A percentile compares a stretch with the other conserved stretches of the same genome.
Evolutionary conservation across 2,888 invertebrate genomes (phyloP).

Genomic region (Mamestra brassicae): DNA sequence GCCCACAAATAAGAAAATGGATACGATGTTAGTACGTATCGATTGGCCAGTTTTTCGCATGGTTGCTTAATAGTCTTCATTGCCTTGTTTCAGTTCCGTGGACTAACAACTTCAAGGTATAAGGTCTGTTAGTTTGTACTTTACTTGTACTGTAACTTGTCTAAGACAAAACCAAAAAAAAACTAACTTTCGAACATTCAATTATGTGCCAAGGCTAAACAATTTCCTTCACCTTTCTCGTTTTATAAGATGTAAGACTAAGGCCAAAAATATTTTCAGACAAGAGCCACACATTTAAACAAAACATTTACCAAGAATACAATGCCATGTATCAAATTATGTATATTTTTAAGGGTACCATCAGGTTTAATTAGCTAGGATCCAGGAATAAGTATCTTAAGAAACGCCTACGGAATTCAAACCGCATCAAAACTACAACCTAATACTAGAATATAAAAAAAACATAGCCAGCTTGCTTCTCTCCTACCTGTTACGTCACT

Average conservation of each 20-base stretch:
- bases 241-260: neutral
- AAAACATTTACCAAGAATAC: too few relatives aligned
- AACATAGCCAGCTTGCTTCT: neutral
- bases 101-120: slow-evolving; percentile 6
- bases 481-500: slow-evolving; percentile 26
- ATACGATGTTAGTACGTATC: slow-evolving; percentile 40
- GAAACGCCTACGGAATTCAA: slow-evolving; percentile 3
- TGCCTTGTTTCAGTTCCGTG: slow-evolving; percentile 10
- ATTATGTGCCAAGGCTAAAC: neutral
- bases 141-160: neutral
- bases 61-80: slow-evolving; percentile 28
- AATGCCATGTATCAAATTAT: too few relatives aligned
- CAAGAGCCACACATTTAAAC: neutral
- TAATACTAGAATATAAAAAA: neutral
- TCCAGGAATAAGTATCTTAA: too few relatives aligned
- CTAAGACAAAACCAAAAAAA: neutral
- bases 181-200: neutral
- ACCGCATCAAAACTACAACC: neutral
- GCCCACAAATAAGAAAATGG: slow-evolving; percentile 61
- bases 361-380: too few relatives aligned
- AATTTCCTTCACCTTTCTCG: slow-evolving; percentile 1
- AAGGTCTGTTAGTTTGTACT: neutral
- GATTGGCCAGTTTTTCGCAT: slow-evolving; percentile 50
- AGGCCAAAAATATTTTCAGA: neutral
- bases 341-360: too few relatives aligned